A percentile compares a stretch with the other conserved stretches of the same genome.
Conservation (phyloP, 2,797 vertebrate genomes). For the Micropoecilia bifurca region DNA sequence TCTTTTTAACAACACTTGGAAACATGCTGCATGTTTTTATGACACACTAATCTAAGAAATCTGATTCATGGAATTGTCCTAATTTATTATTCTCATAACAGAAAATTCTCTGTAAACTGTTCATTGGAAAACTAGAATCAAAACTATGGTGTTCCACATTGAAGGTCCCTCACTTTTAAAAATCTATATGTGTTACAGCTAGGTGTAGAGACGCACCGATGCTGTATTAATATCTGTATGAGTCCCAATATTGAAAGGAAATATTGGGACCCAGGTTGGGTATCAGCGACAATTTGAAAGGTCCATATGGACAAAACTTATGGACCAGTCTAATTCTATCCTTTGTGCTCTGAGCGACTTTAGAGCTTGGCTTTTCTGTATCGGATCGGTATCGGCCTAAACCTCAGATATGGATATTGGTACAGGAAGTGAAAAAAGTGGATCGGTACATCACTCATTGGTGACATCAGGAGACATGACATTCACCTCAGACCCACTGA, state of each 20-base stretch:
- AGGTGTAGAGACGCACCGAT: too few relatives aligned
- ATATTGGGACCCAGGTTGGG: too few relatives aligned
- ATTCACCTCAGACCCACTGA: background rate
- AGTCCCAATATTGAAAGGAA: too few relatives aligned
- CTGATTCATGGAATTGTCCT: background rate
- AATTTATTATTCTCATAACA: background rate
- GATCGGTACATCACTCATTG: background rate
- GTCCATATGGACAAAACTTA: too few relatives aligned
- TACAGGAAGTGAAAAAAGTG: too few relatives aligned
- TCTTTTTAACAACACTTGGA: slow-evolving; percentile 4
- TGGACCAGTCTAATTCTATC: too few relatives aligned
- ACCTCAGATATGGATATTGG: too few relatives aligned
- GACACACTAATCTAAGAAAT: background rate
- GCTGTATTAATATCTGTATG: too few relatives aligned
- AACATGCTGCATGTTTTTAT: background rate
- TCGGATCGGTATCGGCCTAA: too few relatives aligned
- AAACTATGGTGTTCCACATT: background rate
- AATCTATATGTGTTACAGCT: background rate
- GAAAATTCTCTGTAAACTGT: background rate
- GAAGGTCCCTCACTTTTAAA: background rate
- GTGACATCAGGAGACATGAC: background rate
- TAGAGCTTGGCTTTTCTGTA: too few relatives aligned
- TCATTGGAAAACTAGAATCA: background rate
- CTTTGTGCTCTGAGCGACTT: too few relatives aligned
- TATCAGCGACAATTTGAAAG: too few relatives aligned